Evolutionary conservation across 1,140 invertebrate genomes (phyloP).

Genomic region (Telenomus remus): DNA sequence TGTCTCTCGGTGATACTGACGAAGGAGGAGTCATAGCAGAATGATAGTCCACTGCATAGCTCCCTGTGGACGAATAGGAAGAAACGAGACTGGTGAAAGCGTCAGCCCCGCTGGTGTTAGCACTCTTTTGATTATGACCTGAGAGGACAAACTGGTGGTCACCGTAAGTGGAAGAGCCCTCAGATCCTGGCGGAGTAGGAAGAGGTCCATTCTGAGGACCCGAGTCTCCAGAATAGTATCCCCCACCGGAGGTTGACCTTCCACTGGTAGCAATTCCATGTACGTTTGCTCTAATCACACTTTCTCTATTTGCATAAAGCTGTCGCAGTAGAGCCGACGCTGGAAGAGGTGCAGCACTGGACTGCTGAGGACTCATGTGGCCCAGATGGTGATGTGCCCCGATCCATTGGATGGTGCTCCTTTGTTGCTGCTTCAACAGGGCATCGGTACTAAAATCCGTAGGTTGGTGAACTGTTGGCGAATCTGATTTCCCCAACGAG

Average conservation of each 20-base stretch:
- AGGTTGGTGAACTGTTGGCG: constrained; percentile 79
- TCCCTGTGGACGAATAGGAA: constrained; percentile 77
- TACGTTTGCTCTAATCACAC: constrained; percentile 94
- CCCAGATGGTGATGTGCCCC: constrained; percentile 84
- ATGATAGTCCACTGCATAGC: constrained; percentile 87
- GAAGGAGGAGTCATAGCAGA: constrained; percentile 96
- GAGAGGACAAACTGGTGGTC: constrained; percentile 83
- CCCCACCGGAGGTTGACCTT: constrained; percentile 71
- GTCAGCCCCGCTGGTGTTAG: constrained; percentile 74
- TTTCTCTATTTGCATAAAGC: constrained; percentile 92
- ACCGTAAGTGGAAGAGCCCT: constrained; percentile 83
- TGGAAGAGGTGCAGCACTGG: constrained; percentile 77
- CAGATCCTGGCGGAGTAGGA: constrained; percentile 90
- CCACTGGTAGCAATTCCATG: constrained; percentile 79
- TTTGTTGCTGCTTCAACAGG: constrained; percentile 86
- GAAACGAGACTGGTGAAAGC: constrained; percentile 79
- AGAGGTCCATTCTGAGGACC: constrained; percentile 80
- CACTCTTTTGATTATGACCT: constrained; percentile 76
- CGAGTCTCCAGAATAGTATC: constrained; percentile 71
- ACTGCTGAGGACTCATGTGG: constrained; percentile 80
- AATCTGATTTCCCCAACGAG: constrained; percentile 77
- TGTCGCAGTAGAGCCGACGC: constrained; percentile 92
- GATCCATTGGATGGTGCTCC: constrained; percentile 95
- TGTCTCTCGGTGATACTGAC: constrained; percentile 94
- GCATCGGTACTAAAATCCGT: constrained; percentile 92